Base-by-base conservation (phyloP, 2,113 vertebrate genomes). In the Tetrao urogallus region DNA sequence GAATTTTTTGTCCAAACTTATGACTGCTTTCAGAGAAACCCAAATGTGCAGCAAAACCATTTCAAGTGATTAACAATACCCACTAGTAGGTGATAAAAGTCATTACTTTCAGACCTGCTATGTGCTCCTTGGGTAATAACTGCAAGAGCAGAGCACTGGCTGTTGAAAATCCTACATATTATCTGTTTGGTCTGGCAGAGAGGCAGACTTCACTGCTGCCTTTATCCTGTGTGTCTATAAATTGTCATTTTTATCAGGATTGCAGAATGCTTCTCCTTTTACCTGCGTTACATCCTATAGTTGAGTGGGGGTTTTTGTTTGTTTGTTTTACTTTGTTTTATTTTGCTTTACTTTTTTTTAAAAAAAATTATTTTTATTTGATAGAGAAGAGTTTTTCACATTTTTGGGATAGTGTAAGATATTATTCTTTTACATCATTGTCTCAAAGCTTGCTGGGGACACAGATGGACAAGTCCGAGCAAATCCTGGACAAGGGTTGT, bases 11-110 rank as follows among this genome's bases (percentile, higher is more conserved):
- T 21, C 66, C 65, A 72, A 92, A 84, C 61, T 28, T 71, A 32
- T 78, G 73, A 57, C 65, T 90, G 16, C 70, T 10, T 86, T 93
- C 65, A 94, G 52, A 94, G 52, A 92, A 92, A 93, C 84, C 52
- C 66, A 71, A 77, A 89, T 78, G 77, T 67, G 70, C 80, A 0
- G 0, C 22, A 78, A 84, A 92, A 52, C 27, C 42, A 15, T 94
- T 94, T 63, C 71, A 75, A 78, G 52, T 64, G 77, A 89, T 90
- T 90, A 94, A 90, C 47, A 89, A 74, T 78, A 58, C 42, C 47
- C 69, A 28, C 38, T 76, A 75, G 64, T 32, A 90, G 57, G 77
- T 34, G 56, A 81, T 67, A 74, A 66, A 93, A 90, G 56, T 77
- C 56, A 48, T 90, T 94, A 58, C 63, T 80, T 75, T 47, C 13